Base-by-base conservation (phyloP, 2,113 vertebrate genomes). In the Rostratula benghalensis region DNA sequence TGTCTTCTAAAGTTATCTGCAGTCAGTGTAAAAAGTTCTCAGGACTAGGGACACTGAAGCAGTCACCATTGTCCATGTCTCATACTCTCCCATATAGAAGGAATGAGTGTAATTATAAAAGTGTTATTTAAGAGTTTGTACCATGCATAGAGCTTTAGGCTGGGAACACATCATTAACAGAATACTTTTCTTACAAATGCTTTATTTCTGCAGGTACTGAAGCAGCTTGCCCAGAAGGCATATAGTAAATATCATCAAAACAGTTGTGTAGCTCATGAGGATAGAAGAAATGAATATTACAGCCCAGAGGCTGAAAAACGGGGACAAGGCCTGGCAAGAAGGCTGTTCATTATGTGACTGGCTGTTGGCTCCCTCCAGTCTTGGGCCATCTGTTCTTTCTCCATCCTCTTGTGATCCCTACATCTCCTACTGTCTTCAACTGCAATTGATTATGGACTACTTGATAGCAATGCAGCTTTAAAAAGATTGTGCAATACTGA, bases 181-280 rank as follows among this genome's bases (percentile, higher is more conserved):
- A 84, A 43, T 13, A 6, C 76, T 94, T 92, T 80, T n/a, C 9
- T 50, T 3, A 2, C 60, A 19, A 73, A 86, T 41, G 24, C 14
- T 92, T 91, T 79, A 53, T 84, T 93, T 88, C 73, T 88, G 16
- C n/a, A 91, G 60, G 51, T 94, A 81, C 33, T 70, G 61, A 87
- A 50, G 45, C 67, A 93, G 41, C 30, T 83, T 80, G 22, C 51
- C 67, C 59, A 41, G 60, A 21, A 89, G 41, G n/a, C 46, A 25
- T 50, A 50, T 4, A 16, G 0, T 78, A 94, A 93, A 90, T 87
- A 91, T 20, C 28, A 30, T 54, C 28, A 91, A 89, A 93, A 64
- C 25, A 67, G 21, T 75, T 94, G 43, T 83, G 46, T 35, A 51
- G 43, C 50, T 90, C 63, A 74, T 63, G 56, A 88, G 53, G 63